Base-by-base conservation (phyloP, 2,113 vertebrate genomes). In the Larimichthys polyactis region DNA sequence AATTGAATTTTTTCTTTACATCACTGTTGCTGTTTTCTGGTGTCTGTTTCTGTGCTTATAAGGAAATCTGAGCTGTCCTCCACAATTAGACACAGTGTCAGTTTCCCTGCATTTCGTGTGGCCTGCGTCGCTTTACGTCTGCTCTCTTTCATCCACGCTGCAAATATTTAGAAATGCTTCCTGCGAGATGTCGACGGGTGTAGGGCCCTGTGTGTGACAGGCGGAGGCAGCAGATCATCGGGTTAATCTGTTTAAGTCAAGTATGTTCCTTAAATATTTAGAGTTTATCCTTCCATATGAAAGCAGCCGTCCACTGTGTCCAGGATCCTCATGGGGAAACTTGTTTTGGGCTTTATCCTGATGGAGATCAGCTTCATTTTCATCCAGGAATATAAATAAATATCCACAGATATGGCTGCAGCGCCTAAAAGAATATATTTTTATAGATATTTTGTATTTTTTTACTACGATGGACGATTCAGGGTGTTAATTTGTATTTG, bases 161-260 rank as follows among this genome's bases (percentile, higher is more conserved):
- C 22, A 82, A 72, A 70, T 81, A 79, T 80, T 65, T 77, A 48
- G 22, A n/a, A 73, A 43, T 22, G 43, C 24, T 36, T 76, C 49
- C 27, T 78, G 7, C 14, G 43, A 57, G 14, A 46, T 27, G 11
- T 46, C 27, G 24, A 60, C 27, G 20, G 29, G 43, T 4, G 9
- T 66, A 22, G 20, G 32, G 32, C 32, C 4, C 17, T 3, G 16
- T 19, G 12, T 24, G 15, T 49, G 22, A 48, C 43, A 17, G 69
- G 3, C 17, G 19, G 16, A 24, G 36, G 32, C 17, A 8, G 54
- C 5, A 14, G 22, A 15, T 48, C 6, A 29, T 48, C 22, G 9
- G 66, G 15, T 20, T n/a, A 10, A 22, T 46, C 5, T 27, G 48
- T n/a, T 59, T n/a, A 14, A 57, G 9, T 69, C 44, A 44, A 40